Evolutionary conservation across 2,113 vertebrate species (phyloP), one percentile per base, ranked within the genome.

Genomic region (Salvelinus namaycush): DNA sequence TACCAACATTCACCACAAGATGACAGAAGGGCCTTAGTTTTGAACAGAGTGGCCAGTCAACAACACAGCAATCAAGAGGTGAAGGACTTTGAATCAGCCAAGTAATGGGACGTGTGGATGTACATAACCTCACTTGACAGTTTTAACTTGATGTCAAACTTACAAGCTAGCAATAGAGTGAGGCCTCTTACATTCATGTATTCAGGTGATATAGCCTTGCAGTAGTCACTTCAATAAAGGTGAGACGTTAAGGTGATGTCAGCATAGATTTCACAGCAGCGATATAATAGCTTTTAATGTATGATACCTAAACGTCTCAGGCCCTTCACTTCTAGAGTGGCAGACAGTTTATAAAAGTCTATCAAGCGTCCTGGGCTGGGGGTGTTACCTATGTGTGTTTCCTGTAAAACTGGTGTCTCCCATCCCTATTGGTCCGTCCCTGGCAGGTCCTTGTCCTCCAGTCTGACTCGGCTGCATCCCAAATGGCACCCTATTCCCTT

Each of bases 361-460:
- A 44, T 79, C 34, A 83, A 60, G 79, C 8, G 67, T 74, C 74
- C 76, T 70, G 34, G 73, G 66, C 71, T 29, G 31, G 26, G 27
- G 22, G 59, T 76, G 39, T 24, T 68, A 77, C 60, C 80, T 83
- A 81, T 81, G 22, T 64, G 22, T 64, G 62, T 34, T 60, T 49
- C 72, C 79, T 72, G 82, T 89, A 86, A 90, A 91, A 90, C 12
- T 27, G 51, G 68, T 26, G 44, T 13, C 80, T 82, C 73, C 64
- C 72, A 14, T 76, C 51, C 16, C 24, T 60, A 5, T 65, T 22
- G 12, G 22, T n/a, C 62, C 66, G 2, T 57, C 27, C 26, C 22
- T 64, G 5, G 13, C 75, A 74, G 69, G 9, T 65, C 67, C 39
- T 59, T 65, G 69, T 73, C 57, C 70, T 68, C 64, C 49, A 68